These are phyloP conservation scores for Okamejei kenojei DNA, from an alignment of 2,797 vertebrate species.

Conservation along the genomic window DNA sequence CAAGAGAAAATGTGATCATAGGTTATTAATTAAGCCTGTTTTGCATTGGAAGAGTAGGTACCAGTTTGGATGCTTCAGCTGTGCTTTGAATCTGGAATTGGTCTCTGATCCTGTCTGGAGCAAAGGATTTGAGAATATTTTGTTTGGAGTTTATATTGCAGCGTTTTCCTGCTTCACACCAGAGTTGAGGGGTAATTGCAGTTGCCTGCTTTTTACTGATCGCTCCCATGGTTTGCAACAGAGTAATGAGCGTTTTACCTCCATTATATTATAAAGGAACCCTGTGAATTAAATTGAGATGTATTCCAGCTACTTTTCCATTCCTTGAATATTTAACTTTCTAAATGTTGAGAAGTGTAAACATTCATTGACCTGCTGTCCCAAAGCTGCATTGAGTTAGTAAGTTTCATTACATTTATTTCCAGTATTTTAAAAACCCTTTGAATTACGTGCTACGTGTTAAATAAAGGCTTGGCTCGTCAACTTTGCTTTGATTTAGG, in stretches of 20 bases:
- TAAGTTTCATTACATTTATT: not conserved
- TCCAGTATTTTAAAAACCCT: not conserved
- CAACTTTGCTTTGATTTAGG: not conserved
- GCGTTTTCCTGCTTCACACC: not conserved
- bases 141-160: not conserved
- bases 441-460: not conserved
- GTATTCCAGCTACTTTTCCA: not conserved
- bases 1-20: not conserved
- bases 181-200: not conserved
- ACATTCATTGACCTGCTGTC: not conserved
- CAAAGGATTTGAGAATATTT: too few species aligned
- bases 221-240: not conserved
- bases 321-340: not conserved
- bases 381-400: not conserved
- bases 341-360: not conserved
- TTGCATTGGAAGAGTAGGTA: not conserved
- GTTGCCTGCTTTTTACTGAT: not conserved
- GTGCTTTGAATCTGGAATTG: not conserved
- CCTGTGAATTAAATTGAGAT: not conserved
- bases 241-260: not conserved
- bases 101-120: not conserved
- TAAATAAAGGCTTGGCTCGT: constrained; percentile 1
- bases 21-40: not conserved
- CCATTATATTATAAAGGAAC: not conserved
- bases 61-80: not conserved